Base-by-base conservation (phyloP, 2,888 invertebrate species). In the Siphlonurus alternatus region DNA sequence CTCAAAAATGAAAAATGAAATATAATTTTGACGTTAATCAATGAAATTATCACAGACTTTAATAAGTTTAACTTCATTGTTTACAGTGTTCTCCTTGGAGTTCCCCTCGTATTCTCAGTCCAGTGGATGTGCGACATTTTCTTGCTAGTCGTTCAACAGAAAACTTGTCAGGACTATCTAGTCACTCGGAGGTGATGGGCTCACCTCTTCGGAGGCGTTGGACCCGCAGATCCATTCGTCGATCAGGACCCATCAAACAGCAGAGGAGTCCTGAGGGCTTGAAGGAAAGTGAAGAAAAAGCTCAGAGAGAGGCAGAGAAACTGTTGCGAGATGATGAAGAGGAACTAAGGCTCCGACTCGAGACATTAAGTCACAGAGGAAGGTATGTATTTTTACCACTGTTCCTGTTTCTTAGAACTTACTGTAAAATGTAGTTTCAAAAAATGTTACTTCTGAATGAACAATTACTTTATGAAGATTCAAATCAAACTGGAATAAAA, bases 81-180 rank as follows among this genome's bases (percentile, higher is more conserved):
- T 67, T 68, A 19, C 69, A 77, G 76, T 76, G 75, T 66, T 77
- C 77, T 18, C 78, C 78, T 1, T 78, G 78, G 78, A 76, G 76
- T 66, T 78, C 78, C 1, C 78, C 78, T 1, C 71, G 77, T 25
- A 76, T 77, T 53, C 70, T 78, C 59, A 77, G 77, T 65, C 77
- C 78, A 10, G 77, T 77, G 15, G 77, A 77, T 68, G 74, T 76
- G 24, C 72, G 75, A 18, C 76, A 77, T 62, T 75, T 76, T 62
- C 71, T 77, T 62, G 74, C 74, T 2, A 77, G 77, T 67, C 73
- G 75, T 38, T 78, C 77, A 2, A 75, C 75, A 2, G 78, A 78
- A 68, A 77, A 77, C 66, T 69, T 77, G 53, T 72, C 73, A 2
- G 63, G 66, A 25, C 66, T 66, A 22, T 69, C 70, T 56, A 69